These are phyloP conservation scores for Leptatherina wallacei DNA, from an alignment of 2,797 vertebrate genomes.

Conservation along the genomic window DNA sequence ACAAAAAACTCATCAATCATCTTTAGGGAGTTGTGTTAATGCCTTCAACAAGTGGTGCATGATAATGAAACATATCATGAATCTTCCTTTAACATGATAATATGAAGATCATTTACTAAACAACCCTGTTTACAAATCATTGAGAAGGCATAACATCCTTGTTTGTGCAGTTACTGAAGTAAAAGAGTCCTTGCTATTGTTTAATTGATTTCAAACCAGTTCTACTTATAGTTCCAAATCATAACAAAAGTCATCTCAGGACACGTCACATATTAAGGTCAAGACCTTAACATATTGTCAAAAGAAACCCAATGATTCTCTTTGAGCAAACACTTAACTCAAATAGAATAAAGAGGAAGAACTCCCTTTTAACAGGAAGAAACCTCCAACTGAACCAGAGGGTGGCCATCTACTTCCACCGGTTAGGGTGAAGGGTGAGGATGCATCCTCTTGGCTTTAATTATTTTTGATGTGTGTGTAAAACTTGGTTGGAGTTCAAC, in stretches of 20 bases:
- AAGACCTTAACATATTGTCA: neutral
- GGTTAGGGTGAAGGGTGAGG: neutral
- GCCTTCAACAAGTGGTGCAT: too few relatives aligned
- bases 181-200: neutral
- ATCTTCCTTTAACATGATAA: too few relatives aligned
- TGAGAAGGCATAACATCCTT: too few relatives aligned
- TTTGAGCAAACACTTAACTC: neutral
- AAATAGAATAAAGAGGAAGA: neutral
- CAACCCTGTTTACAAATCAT: too few relatives aligned
- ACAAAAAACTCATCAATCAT: too few relatives aligned
- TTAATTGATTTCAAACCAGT: neutral
- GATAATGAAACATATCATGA: too few relatives aligned
- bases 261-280: neutral
- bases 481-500: neutral
- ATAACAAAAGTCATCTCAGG: neutral
- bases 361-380: neutral
- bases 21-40: too few relatives aligned
- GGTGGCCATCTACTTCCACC: neutral
- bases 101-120: too few relatives aligned
- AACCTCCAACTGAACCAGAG: neutral
- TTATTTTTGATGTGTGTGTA: neutral
- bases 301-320: neutral
- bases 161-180: too few relatives aligned
- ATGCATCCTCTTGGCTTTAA: neutral
- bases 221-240: neutral